Evolutionary conservation across 2,888 invertebrate genomes (phyloP), one percentile per base, ranked within the genome.

Genomic region (Neuroscelio doddi): DNA sequence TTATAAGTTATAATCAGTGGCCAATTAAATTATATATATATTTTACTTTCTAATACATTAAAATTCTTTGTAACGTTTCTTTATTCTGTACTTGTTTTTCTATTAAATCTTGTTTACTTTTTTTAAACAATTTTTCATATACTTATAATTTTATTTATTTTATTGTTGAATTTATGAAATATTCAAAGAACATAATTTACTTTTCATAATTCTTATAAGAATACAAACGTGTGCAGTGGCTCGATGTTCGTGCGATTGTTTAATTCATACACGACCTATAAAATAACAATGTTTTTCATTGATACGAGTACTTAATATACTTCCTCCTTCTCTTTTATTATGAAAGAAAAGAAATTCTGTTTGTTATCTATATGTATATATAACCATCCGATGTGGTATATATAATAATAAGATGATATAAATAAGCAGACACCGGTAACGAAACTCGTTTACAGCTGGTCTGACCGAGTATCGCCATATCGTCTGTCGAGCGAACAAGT

Each of bases 391-490:
- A 46, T 57, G 51, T 57, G 56, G 53, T 52, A 66, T 66, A 38
- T 66, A 41, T 57, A 58, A 53, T 47, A 59, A 53, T 50, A 61
- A 67, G 58, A 62, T 58, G 29, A 64, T 26, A 56, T 56, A 64
- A 64, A 55, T 49, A 62, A 52, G 51, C 61, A 59, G 65, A 62
- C 55, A 57, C 53, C 57, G 61, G 65, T 72, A 64, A 56, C 71
- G 69, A 74, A 66, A 76, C 78, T 80, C 79, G 79, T 76, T 79
- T 80, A 70, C 81, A 81, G 81, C 81, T 81, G 81, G 81, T 78
- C 81, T 81, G 81, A 69, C 69, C 74, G 74, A 64, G 74, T 71
- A 50, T 71, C 72, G 65, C 67, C 68, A 74, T 70, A 72, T 71
- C 68, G 70, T 71, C 70, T 72, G 70, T 75, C 70, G 56, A 67